Base-by-base conservation (phyloP, 2,797 vertebrate species). In the Stomatorhinus walkeri region DNA sequence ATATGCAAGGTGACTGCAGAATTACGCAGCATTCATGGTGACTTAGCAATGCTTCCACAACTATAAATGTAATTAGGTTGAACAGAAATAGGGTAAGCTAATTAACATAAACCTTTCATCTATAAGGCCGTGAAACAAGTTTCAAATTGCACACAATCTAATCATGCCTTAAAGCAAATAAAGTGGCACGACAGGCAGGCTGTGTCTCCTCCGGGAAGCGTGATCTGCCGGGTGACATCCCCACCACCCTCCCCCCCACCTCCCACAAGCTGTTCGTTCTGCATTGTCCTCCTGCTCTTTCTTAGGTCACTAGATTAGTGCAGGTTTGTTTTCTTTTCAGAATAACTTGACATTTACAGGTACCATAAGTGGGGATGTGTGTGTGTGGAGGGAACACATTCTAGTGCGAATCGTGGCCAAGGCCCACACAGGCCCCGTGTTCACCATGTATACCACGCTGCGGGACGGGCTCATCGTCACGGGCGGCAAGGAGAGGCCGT, bases 331-430 rank as follows among this genome's bases (percentile, higher is more conserved):
- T 96, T 95, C 95, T 96, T 98, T 98, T 97, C 97, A 99, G 98
- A 99, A 98, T 97, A 99, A 98, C 97, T 97, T 99, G 97, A 99
- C 98, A 91, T 99, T 99, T 97, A 99, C 98, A 96, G 98, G 98
- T 96, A 97, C 98, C 93, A 97, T 99, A 95, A 99, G 98, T 96
- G 98, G 98, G 93, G 98, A 99, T 95, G 98, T 99, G 91, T 99
- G 97, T 96, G 98, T 99, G 91, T 99, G 98, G 98, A 99, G 97
- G 94, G 98, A 98, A 85, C 98, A 99, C 92, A 92, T 99, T 92
- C 93, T 99, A 95, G 95, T 98, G 91, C 96, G 98, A 94, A 96
- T 99, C 93, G 98, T 99, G 94, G 98, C 98, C 93, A 97, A 98
- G 95, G 98, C 98, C 92, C 98, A 99, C 95, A 99, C 96, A 0